Evolutionary conservation across 1,140 invertebrate species (phyloP).

Genomic region (Tachypleus tridentatus): DNA sequence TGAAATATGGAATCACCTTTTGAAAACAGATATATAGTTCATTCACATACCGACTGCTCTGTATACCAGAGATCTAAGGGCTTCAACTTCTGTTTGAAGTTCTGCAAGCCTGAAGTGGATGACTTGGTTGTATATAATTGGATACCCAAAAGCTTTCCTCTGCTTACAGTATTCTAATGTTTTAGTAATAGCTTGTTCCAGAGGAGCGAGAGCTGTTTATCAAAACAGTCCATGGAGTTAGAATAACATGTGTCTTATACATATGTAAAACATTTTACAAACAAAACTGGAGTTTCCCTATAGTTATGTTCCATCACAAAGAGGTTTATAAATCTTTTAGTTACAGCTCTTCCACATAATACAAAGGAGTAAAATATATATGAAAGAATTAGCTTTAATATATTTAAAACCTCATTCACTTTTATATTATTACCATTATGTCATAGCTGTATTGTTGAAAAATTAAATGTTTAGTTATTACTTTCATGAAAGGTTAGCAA

Average conservation of each 20-base stretch:
- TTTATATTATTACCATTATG: too few species aligned
- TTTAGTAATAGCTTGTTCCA: constrained; percentile 35
- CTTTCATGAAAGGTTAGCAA: too few species aligned
- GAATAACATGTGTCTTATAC: not conserved
- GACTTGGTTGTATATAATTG: constrained; percentile 41
- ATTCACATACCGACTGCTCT: constrained; percentile 34
- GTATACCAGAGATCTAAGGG: constrained; percentile 39
- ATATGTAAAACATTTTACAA: constrained; percentile 2
- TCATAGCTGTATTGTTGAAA: too few species aligned
- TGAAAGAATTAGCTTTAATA: too few species aligned
- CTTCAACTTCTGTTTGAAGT: constrained; percentile 43
- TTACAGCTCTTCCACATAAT: too few species aligned
- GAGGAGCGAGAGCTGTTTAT: constrained; percentile 32
- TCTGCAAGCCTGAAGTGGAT: constrained; percentile 45
- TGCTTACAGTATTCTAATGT: constrained; percentile 43
- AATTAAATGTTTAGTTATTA: too few species aligned
- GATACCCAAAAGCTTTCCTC: constrained; percentile 40
- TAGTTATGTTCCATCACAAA: too few species aligned
- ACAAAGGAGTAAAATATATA: too few species aligned
- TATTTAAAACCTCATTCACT: too few species aligned
- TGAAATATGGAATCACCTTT: too few species aligned
- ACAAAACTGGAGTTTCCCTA: not conserved
- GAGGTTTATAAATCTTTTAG: too few species aligned
- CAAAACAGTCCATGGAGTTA: not conserved
- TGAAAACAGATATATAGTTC: too few species aligned